Evolutionary conservation across 64 coral and sea anemone genomes (phyloP).

Genomic region (Cladopsammia gracilis): DNA sequence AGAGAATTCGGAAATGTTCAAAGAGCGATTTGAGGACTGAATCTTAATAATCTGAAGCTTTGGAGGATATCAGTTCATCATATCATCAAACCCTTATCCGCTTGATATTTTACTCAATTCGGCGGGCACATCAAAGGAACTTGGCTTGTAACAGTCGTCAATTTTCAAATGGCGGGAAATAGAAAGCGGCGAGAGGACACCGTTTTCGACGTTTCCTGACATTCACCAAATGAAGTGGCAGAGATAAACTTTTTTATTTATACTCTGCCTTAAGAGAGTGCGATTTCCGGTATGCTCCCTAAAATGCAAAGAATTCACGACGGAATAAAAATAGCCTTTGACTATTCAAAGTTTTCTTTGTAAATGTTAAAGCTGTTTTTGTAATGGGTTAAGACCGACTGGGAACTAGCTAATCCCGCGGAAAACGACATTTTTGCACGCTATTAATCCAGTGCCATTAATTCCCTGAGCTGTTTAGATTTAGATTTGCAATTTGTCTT

Average conservation of each 20-base stretch:
- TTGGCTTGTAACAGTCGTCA: neutral
- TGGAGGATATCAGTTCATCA: neutral
- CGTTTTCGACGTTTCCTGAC: neutral
- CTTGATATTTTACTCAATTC: neutral
- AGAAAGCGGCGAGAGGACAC: neutral
- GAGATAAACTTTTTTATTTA: neutral
- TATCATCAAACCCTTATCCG: neutral
- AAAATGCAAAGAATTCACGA: conserved; percentile 11
- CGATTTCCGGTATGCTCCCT: conserved; percentile 26
- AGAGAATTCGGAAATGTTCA: neutral
- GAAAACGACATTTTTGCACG: conserved; percentile 24
- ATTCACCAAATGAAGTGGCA: neutral
- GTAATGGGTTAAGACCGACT: neutral
- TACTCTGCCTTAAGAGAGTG: conserved; percentile 2
- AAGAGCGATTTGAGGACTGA: neutral
- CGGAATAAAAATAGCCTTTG: neutral
- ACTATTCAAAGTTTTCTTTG: neutral
- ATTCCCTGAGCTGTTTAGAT: neutral
- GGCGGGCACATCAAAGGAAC: neutral
- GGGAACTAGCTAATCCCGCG: neutral
- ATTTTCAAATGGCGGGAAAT: conserved; percentile 15
- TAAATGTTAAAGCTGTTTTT: neutral
- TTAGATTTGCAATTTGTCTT: neutral
- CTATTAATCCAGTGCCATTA: neutral
- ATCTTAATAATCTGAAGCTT: neutral